Evolutionary conservation across 2,888 invertebrate species (phyloP), one percentile per base, ranked within the genome.

Genomic region (Euspilapteryx auroguttella): DNA sequence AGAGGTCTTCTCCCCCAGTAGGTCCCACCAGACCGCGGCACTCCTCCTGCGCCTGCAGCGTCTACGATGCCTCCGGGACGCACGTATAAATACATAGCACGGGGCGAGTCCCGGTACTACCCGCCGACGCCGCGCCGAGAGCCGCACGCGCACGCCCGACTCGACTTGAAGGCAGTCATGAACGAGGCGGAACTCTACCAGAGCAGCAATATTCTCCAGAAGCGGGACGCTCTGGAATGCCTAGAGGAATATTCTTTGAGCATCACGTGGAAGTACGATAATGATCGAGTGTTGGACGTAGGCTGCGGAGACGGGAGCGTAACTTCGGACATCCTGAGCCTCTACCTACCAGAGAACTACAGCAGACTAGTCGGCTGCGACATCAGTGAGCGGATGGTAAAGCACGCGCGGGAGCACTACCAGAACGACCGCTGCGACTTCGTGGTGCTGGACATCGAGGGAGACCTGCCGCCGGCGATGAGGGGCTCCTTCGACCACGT

Each of bases 251-350:
- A 82, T 47, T 56, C 78, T 4, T 54, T 62, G 6, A 58, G 73
- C 39, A 59, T 87, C 15, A 64, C 76, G 34, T 85, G 83, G 83
- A 66, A 66, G 28, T 41, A 52, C 9, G 61, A 63, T 27, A 71
- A 65, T 0, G 55, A 62, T 28, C 54, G 55, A n/a, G 50, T 84
- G 2, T 42, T 86, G 32, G 90, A 90, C 42, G 77, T 89, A 21
- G 90, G 90, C 1, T 86, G 85, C 34, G 90, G 88, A 0, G 83
- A 86, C 21, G 88, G 89, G 0, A 80, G 82, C 41, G 83, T 88
- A 8, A 80, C 83, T 1, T 71, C 79, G 30, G 79, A 82, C n/a
- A 58, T 82, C 15, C 55, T 91, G 31, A 61, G 82, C 34, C 82
- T 83, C 1, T 62, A 78, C 34, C 45, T 89, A 28, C 83, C 87